These are phyloP conservation scores for Tillus elongatus DNA, from an alignment of 2,888 invertebrate species.

Conservation along the genomic window DNA sequence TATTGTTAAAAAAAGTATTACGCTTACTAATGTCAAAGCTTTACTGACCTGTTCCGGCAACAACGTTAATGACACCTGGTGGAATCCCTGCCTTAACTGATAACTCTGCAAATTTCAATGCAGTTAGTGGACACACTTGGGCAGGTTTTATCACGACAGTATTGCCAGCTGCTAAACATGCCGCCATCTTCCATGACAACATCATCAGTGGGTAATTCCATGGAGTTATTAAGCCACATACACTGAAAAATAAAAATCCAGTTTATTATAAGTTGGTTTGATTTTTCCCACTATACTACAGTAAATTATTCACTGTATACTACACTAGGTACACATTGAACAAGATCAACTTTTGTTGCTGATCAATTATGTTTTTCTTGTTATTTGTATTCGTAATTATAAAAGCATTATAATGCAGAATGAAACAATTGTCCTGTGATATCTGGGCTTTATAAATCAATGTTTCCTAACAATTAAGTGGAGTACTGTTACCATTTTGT, in stretches of 20 bases:
- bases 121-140: slow-evolving; percentile 83
- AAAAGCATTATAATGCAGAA: too few species aligned
- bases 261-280: not conserved
- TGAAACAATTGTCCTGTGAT: too few species aligned
- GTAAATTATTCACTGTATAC: too few species aligned
- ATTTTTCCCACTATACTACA: not conserved
- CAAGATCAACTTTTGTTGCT: too few species aligned
- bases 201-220: slow-evolving; percentile 99
- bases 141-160: slow-evolving; percentile 95
- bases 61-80: slow-evolving; percentile 86
- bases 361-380: too few species aligned
- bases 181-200: slow-evolving; percentile 98
- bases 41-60: slow-evolving; percentile 65
- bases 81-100: slow-evolving; percentile 87
- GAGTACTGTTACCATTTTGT: too few species aligned
- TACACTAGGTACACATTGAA: too few species aligned
- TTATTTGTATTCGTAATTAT: too few species aligned
- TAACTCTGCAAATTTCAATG: slow-evolving; percentile 90
- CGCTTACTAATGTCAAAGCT: too few species aligned
- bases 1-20: too few species aligned
- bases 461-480: too few species aligned
- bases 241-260: slow-evolving; percentile 54
- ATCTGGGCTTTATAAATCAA: too few species aligned
- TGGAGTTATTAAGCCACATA: slow-evolving; percentile 86
- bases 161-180: slow-evolving; percentile 92